Evolutionary conservation across 2,888 invertebrate species (phyloP), one percentile per base, ranked within the genome.

Genomic region (Phaonia tiefii): DNA sequence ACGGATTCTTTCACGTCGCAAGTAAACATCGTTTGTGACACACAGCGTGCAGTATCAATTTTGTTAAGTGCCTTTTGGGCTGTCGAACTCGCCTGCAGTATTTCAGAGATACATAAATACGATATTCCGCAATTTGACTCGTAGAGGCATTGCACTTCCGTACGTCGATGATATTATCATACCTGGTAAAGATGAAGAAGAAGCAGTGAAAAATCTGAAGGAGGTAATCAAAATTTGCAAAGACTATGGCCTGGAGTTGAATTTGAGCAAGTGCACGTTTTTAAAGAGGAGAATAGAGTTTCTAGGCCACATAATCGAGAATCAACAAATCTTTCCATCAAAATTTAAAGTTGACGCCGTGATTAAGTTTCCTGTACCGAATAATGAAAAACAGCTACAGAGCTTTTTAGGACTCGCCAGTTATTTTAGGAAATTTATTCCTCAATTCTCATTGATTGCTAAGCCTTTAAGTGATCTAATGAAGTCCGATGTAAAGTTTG

Each of bases 1-100:
- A 85, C 86, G 11, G 75, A 88, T 7, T 87, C 87, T 65, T 67
- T 74, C 84, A 3, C n/a, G 70, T 89, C 46, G n/a, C n/a, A 83
- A 84, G 67, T 85, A 79, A 51, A 85, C 84, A n/a, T 56, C 85
- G 0, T 85, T 85, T 44, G 84, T 86, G 0, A 85, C 85, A 0
- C 78, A 84, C 25, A 73, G 67, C 37, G 78, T 73, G 0, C 80
- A 81, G 39, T 83, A 65, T 42, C 80, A 82, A 46, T 82, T 82
- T 49, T 8, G n/a, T 5, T 71, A 69, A 22, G 75, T 79, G 10
- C 79, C 79, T 5, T 80, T 85, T 65, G 80, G 84, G 0, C 75
- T 80, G n/a, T n/a, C n/a, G 15, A 76, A 13, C 72, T 74, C n/a
- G n/a, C 75, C 69, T 11, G 74, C 75, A 15, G 76, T 69, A 8